Conservation (phyloP, 2,113 vertebrate species). For the Ascaphus truei region DNA sequence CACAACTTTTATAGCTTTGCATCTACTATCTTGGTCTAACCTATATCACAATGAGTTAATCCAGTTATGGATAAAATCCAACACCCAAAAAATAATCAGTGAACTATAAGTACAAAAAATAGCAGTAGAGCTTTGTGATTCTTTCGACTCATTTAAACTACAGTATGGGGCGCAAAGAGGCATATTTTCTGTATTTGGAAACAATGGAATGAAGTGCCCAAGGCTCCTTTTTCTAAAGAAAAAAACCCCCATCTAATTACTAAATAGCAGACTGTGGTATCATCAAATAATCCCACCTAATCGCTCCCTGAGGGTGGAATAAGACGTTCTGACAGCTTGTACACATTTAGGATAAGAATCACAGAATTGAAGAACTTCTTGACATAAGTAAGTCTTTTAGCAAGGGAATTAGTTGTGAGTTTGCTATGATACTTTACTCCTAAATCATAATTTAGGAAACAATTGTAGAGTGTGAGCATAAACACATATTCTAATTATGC, state of each 20-base stretch:
- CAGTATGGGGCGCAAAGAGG: no score
- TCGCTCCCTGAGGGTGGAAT: not conserved
- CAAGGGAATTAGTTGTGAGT: not conserved
- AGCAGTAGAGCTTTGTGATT: no score
- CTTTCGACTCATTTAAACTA: no score
- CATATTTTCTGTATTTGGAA: no score
- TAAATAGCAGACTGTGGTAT: not conserved
- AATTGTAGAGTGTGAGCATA: not conserved
- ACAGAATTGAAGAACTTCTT: not conserved
- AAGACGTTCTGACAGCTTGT: constrained; percentile 5
- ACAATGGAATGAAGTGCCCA: no score
- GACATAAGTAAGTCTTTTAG: not conserved
- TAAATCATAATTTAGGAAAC: no score
- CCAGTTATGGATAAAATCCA: no score
- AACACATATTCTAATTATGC: not conserved
- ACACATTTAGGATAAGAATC: constrained; percentile 8
- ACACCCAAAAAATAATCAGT: no score
- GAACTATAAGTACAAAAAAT: no score
- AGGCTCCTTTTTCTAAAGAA: not conserved
- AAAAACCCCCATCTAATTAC: not conserved
- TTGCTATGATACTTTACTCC: not conserved
- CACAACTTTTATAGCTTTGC: no score
- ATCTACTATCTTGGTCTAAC: no score
- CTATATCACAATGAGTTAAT: no score
- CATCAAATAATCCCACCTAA: constrained; percentile 9